Base-by-base conservation (phyloP, 2,888 invertebrate genomes). In the Litoditis marina region DNA sequence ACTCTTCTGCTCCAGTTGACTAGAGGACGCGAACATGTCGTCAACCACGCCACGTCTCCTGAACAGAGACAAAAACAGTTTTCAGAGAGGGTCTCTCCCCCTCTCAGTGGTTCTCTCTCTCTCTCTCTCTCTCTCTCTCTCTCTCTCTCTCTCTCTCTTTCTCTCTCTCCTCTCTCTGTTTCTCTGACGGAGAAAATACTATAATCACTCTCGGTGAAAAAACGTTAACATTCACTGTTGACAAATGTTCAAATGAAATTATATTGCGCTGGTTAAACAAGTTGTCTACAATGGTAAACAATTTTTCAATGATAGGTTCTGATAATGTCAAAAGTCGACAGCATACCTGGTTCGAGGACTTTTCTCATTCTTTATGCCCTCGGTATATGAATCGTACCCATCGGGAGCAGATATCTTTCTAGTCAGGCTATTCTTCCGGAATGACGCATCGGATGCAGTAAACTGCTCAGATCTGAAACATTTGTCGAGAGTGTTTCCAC, bases 1-100 rank as follows among this genome's bases (percentile, higher is more conserved):
- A 16, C 77, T 76, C 39, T 74, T 69, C 30, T 69, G 61, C 11
- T 65, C 69, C 22, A 73, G 52, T 13, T 69, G 55, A 13, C 60
- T 63, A 19, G 60, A 60, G 0, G 65, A 66, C 6, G 68, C 60
- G 50, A 63, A 73, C 62, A 71, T 62, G n/a, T 68, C 71, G 31
- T 74, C 71, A 1, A 71, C 70, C 11, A 70, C 71, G 11, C 69
- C 74, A 53, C 73, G 69, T 39, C 74, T 42, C 57, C 74, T 69
- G 54, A 28, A 60, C 36, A 6, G 11, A 30, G 30, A 13, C 13
- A 58, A 22, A n/a, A 16, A 6, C 8, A 50, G 11, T 22, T 25
- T 16, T 16, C n/a, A n/a, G n/a, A n/a, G n/a, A n/a, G n/a, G n/a
- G n/a, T n/a, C n/a, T n/a, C n/a, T n/a, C n/a, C n/a, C n/a, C n/a